These are phyloP conservation scores for Drosophila nigricruria DNA, from an alignment of 2,888 invertebrate genomes.

Conservation along the genomic window DNA sequence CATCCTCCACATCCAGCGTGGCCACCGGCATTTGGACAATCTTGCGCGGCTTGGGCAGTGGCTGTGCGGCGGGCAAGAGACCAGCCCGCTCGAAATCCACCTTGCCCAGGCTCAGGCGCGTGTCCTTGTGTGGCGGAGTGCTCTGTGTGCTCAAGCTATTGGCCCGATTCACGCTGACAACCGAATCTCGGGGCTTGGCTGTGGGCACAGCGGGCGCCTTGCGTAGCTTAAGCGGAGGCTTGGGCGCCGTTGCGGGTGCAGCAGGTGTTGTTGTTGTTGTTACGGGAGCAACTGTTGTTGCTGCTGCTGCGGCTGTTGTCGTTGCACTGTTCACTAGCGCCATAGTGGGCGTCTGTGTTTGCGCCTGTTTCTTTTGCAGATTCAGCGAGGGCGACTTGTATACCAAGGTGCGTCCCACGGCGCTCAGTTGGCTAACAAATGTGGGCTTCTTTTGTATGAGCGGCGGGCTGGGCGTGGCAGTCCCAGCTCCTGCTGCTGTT, in stretches of 20 bases:
- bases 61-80: constrained; percentile 74
- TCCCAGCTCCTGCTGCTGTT: constrained; percentile 29
- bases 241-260: constrained; percentile 59
- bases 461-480: constrained; percentile 57
- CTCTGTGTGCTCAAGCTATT: constrained; percentile 70
- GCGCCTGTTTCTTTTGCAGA: constrained; percentile 82
- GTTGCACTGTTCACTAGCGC: constrained; percentile 54
- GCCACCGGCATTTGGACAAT: constrained; percentile 82
- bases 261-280: constrained; percentile 4
- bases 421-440: constrained; percentile 72
- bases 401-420: constrained; percentile 85
- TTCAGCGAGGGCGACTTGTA: constrained; percentile 84
- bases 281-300: constrained; percentile 27
- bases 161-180: constrained; percentile 61
- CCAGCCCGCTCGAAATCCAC: constrained; percentile 79
- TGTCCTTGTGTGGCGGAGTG: constrained; percentile 72
- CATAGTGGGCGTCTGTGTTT: constrained; percentile 72
- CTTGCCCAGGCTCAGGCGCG: constrained; percentile 79
- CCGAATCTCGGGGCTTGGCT: constrained; percentile 68
- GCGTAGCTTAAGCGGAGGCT: constrained; percentile 78
- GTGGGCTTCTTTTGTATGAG: constrained; percentile 78
- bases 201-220: constrained; percentile 83
- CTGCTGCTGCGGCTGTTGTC: constrained; percentile 38
- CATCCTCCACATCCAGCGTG: constrained; percentile 80
- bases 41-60: constrained; percentile 80